Percentiles rank a stretch among this genome's conserved stretches.
Evolutionary conservation across 2,113 vertebrate species (phyloP).

Genomic region (Chitala chitala): DNA sequence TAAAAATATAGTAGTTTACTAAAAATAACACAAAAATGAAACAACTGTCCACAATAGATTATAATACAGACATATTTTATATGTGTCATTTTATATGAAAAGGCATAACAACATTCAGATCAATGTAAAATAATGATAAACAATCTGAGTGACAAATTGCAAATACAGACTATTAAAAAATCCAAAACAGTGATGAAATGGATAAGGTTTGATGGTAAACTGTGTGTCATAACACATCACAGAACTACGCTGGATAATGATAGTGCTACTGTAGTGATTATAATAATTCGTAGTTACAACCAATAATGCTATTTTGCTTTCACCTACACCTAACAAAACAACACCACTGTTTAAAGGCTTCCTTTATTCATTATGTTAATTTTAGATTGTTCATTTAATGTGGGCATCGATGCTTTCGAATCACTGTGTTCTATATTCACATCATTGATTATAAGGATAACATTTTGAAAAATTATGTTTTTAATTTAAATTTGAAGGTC

Average conservation of each 20-base stretch:
- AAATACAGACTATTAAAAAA: constrained; percentile 5
- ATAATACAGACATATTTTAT: too few relatives aligned
- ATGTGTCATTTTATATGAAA: too few relatives aligned
- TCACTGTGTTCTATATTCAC: not conserved
- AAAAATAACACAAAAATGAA: too few relatives aligned
- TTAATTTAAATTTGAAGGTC: not conserved
- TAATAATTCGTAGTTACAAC: not conserved
- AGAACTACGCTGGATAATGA: not conserved
- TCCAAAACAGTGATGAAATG: not conserved
- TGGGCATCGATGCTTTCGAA: not conserved
- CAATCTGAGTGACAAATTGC: constrained; percentile 8
- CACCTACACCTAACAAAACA: constrained; percentile 2
- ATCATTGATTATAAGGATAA: not conserved
- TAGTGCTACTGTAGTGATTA: not conserved
- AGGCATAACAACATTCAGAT: constrained; percentile 10
- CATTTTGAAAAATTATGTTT: not conserved
- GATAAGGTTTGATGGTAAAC: constrained; percentile 12
- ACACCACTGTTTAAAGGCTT: not conserved
- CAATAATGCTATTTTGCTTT: constrained; percentile 15
- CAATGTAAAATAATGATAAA: constrained; percentile 12
- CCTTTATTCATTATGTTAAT: not conserved
- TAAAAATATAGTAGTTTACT: too few relatives aligned
- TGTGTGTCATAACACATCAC: not conserved
- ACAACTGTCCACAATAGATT: too few relatives aligned
- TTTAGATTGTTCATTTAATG: not conserved